Base-by-base conservation (phyloP, 1,140 invertebrate genomes). In the Leptonema lineaticorne region DNA sequence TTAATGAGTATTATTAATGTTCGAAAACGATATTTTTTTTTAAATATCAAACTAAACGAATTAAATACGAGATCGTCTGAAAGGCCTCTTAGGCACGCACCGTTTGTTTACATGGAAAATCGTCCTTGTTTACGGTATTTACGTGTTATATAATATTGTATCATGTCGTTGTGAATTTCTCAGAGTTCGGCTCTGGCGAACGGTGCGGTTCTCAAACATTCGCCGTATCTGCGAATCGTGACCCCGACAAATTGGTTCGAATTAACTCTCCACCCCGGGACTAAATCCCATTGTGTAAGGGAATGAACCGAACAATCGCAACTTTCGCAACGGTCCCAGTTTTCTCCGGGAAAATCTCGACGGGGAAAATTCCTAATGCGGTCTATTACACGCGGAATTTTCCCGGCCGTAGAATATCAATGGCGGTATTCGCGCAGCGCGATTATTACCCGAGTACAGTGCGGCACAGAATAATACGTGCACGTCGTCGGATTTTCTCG, bases 321-420 rank as follows among this genome's bases (percentile, higher is more conserved):
- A 45, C 37, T 45, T 45, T 16, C 11, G 16, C 37, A 11, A 33
- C 29, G 5, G 29, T 33, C 5, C 5, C 14, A n/a, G 37, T 16
- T 33, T 33, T 33, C 30, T 14, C 37, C 9, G 37, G 50, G 22
- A 50, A 53, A 53, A 26, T 53, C 50, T 53, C 50, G 9, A 53
- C 20, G 22, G 50, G 50, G 50, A 53, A 53, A 53, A 53, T 24
- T 53, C 16, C 50, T 53, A 53, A 53, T 53, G 11, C 37, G 37
- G 37, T 45, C 37, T 45, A 45, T 45, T 45, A 45, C 11, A 9
- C 16, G 37, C 37, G 37, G 16, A 45, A 45, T 45, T 45, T 45
- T n/a, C 37, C 37, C 37, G 37, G 16, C 16, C 37, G 4, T n/a
- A n/a, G n/a, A n/a, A n/a, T n/a, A n/a, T n/a, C n/a, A 11, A 11